Evolutionary conservation across 2,888 invertebrate genomes (phyloP), one percentile per base, ranked within the genome.

Genomic region (Drosophila anceps): DNA sequence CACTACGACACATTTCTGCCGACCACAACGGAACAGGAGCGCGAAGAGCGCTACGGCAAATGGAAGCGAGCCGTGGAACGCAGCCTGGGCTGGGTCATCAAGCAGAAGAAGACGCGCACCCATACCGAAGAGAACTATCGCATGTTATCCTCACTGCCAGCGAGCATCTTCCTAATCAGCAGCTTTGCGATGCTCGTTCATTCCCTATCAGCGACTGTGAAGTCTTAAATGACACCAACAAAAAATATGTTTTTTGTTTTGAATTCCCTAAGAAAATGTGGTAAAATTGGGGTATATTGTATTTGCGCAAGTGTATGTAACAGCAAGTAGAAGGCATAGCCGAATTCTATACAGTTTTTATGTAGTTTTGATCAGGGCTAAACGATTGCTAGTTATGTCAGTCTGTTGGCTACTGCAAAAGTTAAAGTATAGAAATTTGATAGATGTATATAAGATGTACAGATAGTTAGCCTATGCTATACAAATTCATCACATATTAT

Each of bases 1-100:
- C 94, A 95, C 48, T 95, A 94, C 41, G 97, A 98, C 88, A 96
- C 96, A 29, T 98, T 97, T 93, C 93, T 96, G 78, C 97, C 98
- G 0, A 96, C 96, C 13, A 96, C 97, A 12, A 96, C 96, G 0
- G 95, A 95, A 61, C 95, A 95, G 92, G 97, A 98, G 91, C 95
- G 98, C 64, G 96, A 97, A 91, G 94, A 95, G 6, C 95, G 98
- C 73, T 98, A 97, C 93, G 96, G 95, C 9, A 96, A 97, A 93
- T 98, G 98, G 98, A 98, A 98, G 93, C 97, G 97, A 95, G 98
- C 98, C 0, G 98, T 99, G 2, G 96, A 98, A 90, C 95, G 98
- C 35, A 97, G 98, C 41, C 95, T 98, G 82, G 97, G 97, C 72
- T 98, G 98, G 98, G 96, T 96, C 24, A 94, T 95, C 0, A 94